Conservation (phyloP, 1,140 invertebrate species). For the Nymphalis io region DNA sequence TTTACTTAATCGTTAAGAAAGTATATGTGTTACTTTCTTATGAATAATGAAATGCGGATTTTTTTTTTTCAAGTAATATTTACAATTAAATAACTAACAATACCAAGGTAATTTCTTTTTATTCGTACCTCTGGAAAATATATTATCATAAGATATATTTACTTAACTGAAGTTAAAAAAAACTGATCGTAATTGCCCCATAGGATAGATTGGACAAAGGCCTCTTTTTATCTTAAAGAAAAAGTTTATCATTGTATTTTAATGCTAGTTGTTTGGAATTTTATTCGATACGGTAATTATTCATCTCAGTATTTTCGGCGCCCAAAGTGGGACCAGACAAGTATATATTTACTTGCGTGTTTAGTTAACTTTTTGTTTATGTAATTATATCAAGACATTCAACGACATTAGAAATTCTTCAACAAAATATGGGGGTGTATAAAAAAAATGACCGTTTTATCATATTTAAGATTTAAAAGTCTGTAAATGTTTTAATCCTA, state of each 20-base stretch:
- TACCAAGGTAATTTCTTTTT: not conserved
- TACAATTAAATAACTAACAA: not conserved
- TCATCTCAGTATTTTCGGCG: not conserved
- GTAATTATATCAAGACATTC: constrained; percentile 9
- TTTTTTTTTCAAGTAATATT: not conserved
- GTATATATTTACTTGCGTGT: constrained; percentile 1
- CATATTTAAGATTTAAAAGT: too few relatives aligned
- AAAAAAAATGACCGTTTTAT: too few relatives aligned
- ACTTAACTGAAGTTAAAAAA: too few relatives aligned
- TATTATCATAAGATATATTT: not conserved
- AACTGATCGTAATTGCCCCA: too few relatives aligned
- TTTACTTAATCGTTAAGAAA: constrained; percentile 34
- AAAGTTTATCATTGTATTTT: too few relatives aligned
- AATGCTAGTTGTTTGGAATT: too few relatives aligned
- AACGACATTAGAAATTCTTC: not conserved
- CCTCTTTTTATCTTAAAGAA: too few relatives aligned
- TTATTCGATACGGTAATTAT: too few relatives aligned
- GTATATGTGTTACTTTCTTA: constrained; percentile 17
- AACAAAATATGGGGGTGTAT: too few relatives aligned
- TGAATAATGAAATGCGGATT: not conserved
- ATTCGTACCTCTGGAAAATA: not conserved
- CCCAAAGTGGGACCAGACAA: constrained; percentile 10
- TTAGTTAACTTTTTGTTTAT: constrained; percentile 12
- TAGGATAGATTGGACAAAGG: too few relatives aligned
- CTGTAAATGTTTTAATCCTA: too few relatives aligned